Conservation (phyloP, 2,888 invertebrate species). For the Argynnis bischoffii region DNA sequence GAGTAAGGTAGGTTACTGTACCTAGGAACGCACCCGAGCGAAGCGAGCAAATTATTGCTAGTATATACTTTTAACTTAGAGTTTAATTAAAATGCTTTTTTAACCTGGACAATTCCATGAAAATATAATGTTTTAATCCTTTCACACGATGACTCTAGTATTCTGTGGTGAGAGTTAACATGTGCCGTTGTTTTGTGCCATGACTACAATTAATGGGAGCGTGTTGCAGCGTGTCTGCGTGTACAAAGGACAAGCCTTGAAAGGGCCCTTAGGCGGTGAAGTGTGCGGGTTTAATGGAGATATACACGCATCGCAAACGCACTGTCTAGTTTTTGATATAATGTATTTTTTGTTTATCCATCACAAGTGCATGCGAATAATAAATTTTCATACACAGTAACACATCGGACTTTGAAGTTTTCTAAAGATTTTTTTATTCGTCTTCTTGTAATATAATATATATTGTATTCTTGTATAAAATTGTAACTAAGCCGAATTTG, state of each 20-base stretch:
- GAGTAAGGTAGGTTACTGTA: too few relatives aligned
- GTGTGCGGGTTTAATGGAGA: conserved; percentile 43
- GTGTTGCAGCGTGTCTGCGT: conserved; percentile 41
- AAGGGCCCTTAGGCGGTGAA: conserved; percentile 43
- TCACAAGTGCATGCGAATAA: not conserved
- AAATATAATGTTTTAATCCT: conserved; percentile 27
- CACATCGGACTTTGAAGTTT: not conserved
- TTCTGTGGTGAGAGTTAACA: conserved; percentile 38
- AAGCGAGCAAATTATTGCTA: too few relatives aligned
- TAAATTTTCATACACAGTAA: conserved; percentile 2
- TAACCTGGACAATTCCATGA: not conserved
- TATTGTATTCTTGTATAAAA: too few relatives aligned
- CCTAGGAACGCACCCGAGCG: too few relatives aligned
- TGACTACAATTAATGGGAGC: conserved; percentile 42
- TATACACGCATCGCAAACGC: conserved; percentile 45
- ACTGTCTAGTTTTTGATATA: conserved; percentile 29
- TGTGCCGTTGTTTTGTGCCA: conserved; percentile 40
- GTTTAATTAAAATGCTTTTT: not conserved
- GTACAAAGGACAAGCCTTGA: conserved; percentile 43
- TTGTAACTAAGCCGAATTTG: too few relatives aligned
- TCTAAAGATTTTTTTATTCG: too few relatives aligned
- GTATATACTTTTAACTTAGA: too few relatives aligned
- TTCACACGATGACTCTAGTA: conserved; percentile 34
- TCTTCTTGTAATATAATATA: too few relatives aligned
- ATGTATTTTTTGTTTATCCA: conserved; percentile 16